Percentiles rank a stretch among this genome's conserved stretches.
Conservation (phyloP, 2,113 vertebrate genomes). For the Rhabdornis inornatus region DNA sequence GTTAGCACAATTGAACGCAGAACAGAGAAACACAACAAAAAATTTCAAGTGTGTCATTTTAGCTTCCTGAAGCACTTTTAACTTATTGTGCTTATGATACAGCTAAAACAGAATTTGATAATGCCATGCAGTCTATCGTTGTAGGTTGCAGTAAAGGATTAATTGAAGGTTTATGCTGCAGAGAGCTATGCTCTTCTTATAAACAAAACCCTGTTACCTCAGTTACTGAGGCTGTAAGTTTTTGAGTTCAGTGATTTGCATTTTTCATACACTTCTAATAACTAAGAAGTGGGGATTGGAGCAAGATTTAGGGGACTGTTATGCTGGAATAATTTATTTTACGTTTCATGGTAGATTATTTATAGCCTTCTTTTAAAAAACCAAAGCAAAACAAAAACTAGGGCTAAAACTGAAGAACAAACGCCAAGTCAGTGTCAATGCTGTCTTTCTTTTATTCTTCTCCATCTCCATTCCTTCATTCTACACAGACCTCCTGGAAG, state of each 20-base stretch:
- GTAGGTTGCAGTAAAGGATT: slow-evolving; percentile 34
- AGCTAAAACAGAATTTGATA: slow-evolving; percentile 31
- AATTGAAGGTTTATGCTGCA: slow-evolving; percentile 59
- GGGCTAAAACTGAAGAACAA: neutral
- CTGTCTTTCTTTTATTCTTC: neutral
- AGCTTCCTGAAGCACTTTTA: slow-evolving; percentile 42
- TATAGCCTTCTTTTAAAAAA: neutral
- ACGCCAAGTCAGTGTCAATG: neutral
- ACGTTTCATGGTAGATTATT: neutral
- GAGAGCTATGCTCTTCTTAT: slow-evolving; percentile 40
- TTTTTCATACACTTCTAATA: slow-evolving; percentile 39
- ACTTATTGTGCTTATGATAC: neutral
- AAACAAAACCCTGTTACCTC: slow-evolving; percentile 50
- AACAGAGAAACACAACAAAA: neutral
- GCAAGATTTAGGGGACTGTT: neutral
- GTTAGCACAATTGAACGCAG: neutral
- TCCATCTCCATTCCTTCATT: neutral
- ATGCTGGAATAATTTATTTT: neutral
- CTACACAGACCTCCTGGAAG: neutral
- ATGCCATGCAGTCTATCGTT: neutral
- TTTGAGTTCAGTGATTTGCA: slow-evolving; percentile 30
- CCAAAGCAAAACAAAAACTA: neutral
- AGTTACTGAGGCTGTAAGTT: slow-evolving; percentile 36
- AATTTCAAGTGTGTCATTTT: slow-evolving; percentile 21
- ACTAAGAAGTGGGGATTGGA: neutral